These are phyloP conservation scores for Seriola quinqueradiata DNA, from an alignment of 2,113 vertebrate species.

Conservation along the genomic window DNA sequence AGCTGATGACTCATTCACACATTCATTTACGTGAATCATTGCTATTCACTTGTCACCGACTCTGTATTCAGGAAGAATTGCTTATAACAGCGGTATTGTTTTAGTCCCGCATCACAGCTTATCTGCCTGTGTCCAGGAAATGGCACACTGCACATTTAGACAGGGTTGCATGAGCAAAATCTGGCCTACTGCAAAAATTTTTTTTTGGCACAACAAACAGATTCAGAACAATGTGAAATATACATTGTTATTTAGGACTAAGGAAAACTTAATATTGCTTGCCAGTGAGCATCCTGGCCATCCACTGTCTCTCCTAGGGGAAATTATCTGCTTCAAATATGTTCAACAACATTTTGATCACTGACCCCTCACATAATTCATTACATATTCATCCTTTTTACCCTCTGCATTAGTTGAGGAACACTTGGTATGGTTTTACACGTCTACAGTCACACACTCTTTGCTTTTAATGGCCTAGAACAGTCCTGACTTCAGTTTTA, in stretches of 20 bases:
- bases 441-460: neutral
- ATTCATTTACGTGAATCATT: conserved; percentile 74
- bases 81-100: conserved; percentile 70
- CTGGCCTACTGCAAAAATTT: conserved; percentile 25
- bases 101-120: conserved; percentile 67
- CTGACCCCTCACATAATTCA: conserved; percentile 20
- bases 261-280: conserved; percentile 31
- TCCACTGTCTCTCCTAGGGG: neutral
- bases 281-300: neutral
- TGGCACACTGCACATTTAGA: conserved; percentile 62
- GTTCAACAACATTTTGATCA: conserved; percentile 18
- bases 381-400: conserved; percentile 12
- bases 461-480: neutral
- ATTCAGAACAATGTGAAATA: conserved; percentile 26
- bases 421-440: neutral
- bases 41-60: conserved; percentile 68
- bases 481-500: neutral
- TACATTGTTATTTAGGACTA: conserved; percentile 25
- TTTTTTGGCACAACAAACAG: conserved; percentile 21
- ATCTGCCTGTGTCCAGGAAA: conserved; percentile 73
- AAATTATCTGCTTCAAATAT: conserved; percentile 13
- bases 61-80: conserved; percentile 69
- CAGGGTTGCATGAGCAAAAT: conserved; percentile 56
- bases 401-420: neutral
- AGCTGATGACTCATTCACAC: conserved; percentile 79